Percentiles rank a stretch among this genome's conserved stretches.
phyloP scores from a whole-genome alignment of 2,113 vertebrate genomes.

The Daboia siamensis region DNA sequence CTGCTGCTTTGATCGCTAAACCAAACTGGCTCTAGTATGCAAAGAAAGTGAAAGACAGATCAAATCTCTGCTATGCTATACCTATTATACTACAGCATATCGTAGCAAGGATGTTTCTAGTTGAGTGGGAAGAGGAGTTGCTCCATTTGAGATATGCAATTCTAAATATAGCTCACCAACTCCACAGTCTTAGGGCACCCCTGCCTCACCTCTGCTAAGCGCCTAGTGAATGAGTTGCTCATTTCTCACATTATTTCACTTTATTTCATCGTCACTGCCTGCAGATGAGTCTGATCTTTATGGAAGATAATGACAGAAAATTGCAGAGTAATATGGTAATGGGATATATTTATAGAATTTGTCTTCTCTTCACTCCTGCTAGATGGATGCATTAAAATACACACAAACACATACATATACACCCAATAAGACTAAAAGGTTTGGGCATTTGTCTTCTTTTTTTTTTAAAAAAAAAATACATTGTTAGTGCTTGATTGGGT shows the following conservation, averaged over 20 bases:
- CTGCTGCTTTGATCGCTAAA: neutral
- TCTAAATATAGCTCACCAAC: neutral
- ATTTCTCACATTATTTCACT: slow-evolving; percentile 47
- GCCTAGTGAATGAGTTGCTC: slow-evolving; percentile 28
- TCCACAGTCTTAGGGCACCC: slow-evolving; percentile 5
- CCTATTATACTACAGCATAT: neutral
- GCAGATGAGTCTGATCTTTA: slow-evolving; percentile 59
- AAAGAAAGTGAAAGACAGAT: neutral
- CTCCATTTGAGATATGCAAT: too few relatives aligned
- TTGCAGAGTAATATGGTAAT: slow-evolving; percentile 63
- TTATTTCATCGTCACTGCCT: slow-evolving; percentile 34
- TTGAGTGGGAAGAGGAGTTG: neutral
- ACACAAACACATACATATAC: neutral
- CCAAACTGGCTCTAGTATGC: neutral
- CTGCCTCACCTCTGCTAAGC: neutral
- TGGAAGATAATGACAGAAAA: slow-evolving; percentile 61
- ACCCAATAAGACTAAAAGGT: neutral
- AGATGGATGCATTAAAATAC: slow-evolving; percentile 29
- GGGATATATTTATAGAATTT: slow-evolving; percentile 64
- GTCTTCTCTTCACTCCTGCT: slow-evolving; percentile 52
- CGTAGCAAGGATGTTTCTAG: neutral
- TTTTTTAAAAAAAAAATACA: slow-evolving; percentile 29
- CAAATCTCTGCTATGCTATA: neutral
- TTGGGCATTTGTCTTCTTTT: neutral
- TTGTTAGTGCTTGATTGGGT: slow-evolving; percentile 60